Percentiles rank a stretch among this genome's conserved stretches.
Evolutionary conservation across 2,113 vertebrate genomes (phyloP).

Genomic region (Serranochromis macrocephalus): DNA sequence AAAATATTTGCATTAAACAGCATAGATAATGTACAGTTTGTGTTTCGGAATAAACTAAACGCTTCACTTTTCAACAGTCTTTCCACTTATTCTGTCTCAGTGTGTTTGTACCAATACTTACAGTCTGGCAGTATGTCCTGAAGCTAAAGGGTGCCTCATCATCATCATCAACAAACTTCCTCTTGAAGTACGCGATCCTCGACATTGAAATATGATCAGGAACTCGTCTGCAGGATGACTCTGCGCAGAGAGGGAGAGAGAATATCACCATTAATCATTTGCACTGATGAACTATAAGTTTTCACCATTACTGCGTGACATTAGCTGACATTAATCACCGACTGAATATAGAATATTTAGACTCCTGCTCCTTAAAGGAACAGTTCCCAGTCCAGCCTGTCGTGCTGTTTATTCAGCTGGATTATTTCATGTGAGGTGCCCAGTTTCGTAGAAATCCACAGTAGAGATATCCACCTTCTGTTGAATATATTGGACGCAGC

Average conservation of each 20-base stretch:
- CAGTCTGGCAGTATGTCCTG: slow-evolving; percentile 87
- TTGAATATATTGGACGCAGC: neutral
- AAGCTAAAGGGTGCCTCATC: slow-evolving; percentile 84
- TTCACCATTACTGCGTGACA: neutral
- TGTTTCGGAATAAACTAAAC: neutral
- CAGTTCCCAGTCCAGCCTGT: neutral
- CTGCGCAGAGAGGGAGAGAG: slow-evolving; percentile 51
- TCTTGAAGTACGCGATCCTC: slow-evolving; percentile 92
- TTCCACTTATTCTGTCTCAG: neutral
- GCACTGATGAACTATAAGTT: neutral
- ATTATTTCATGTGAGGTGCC: neutral
- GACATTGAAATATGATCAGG: slow-evolving; percentile 84
- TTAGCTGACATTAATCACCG: neutral
- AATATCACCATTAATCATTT: neutral
- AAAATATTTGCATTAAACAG: neutral
- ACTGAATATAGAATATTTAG: neutral
- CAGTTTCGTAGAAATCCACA: neutral
- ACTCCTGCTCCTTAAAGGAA: neutral
- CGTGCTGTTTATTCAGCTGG: neutral
- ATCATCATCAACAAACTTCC: slow-evolving; percentile 92
- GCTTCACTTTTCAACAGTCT: neutral
- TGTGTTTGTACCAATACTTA: slow-evolving; percentile 63
- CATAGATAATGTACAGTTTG: neutral
- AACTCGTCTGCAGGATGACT: slow-evolving; percentile 79
- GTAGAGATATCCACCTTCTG: neutral